Evolutionary conservation across 2,113 vertebrate genomes (phyloP).

Genomic region (Mustelus asterias): DNA sequence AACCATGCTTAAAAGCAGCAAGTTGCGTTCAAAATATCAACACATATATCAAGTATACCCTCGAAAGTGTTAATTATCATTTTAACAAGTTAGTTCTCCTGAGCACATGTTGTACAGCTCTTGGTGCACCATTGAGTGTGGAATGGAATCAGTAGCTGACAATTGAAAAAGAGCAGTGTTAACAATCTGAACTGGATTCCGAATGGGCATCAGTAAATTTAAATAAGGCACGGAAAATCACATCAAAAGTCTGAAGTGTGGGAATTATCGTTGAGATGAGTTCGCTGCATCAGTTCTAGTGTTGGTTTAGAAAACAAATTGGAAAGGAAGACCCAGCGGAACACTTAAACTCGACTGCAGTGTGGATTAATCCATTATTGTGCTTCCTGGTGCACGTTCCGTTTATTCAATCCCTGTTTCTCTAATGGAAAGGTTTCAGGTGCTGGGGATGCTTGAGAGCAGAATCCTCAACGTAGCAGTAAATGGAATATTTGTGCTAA

Average conservation of each 20-base stretch:
- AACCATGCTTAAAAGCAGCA: neutral
- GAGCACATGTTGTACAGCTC: neutral
- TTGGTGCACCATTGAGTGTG: neutral
- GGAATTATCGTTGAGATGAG: neutral
- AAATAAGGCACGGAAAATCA: neutral
- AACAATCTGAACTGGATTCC: neutral
- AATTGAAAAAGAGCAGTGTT: neutral
- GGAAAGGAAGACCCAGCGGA: neutral
- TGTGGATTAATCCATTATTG: neutral
- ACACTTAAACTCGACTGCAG: neutral
- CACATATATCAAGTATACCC: neutral
- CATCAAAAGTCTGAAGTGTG: neutral
- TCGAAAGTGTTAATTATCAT: neutral
- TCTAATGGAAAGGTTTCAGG: neutral
- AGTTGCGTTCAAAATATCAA: neutral
- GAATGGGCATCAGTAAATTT: neutral
- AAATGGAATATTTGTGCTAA: neutral
- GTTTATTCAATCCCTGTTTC: neutral
- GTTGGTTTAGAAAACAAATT: neutral
- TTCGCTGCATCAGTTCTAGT: neutral
- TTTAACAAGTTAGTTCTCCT: neutral
- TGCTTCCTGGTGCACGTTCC: neutral
- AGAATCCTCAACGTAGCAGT: neutral
- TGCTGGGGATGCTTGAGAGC: neutral
- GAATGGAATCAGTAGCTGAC: neutral